These are phyloP conservation scores for Rhagoletis zephyria DNA, from an alignment of 1,140 invertebrate genomes.

Conservation along the genomic window DNA sequence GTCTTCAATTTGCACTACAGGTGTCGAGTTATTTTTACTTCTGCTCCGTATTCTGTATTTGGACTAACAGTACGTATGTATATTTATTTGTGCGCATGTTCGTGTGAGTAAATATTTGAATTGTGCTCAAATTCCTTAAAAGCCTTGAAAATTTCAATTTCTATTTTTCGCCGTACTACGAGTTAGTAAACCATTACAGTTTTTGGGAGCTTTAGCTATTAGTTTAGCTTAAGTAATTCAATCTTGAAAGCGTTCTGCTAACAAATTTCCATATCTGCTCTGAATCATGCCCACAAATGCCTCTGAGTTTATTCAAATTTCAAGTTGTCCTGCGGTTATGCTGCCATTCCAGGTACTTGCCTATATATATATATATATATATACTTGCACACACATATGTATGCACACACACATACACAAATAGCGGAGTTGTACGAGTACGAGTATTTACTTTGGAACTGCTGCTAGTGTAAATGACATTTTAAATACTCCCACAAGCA, in stretches of 20 bases:
- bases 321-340: background rate
- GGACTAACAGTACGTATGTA: background rate
- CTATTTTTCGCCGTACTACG: background rate
- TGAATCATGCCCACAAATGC: background rate
- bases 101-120: background rate
- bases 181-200: background rate
- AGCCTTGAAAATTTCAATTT: background rate
- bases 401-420: too few relatives aligned
- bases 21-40: background rate
- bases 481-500: background rate
- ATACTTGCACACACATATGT: background rate
- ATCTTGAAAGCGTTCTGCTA: background rate
- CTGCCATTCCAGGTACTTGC: background rate
- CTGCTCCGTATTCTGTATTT: background rate
- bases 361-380: background rate
- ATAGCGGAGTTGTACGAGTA: background rate
- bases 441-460: background rate
- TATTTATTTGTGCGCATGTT: background rate
- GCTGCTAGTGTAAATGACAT: background rate
- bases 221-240: conserved; percentile 6
- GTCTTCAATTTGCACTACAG: background rate
- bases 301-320: background rate
- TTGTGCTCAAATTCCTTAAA: background rate
- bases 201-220: conserved; percentile 6
- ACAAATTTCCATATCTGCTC: conserved; percentile 11